These are phyloP conservation scores for Drosophila bifasciata DNA, from an alignment of 1,140 invertebrate species.

Conservation along the genomic window DNA sequence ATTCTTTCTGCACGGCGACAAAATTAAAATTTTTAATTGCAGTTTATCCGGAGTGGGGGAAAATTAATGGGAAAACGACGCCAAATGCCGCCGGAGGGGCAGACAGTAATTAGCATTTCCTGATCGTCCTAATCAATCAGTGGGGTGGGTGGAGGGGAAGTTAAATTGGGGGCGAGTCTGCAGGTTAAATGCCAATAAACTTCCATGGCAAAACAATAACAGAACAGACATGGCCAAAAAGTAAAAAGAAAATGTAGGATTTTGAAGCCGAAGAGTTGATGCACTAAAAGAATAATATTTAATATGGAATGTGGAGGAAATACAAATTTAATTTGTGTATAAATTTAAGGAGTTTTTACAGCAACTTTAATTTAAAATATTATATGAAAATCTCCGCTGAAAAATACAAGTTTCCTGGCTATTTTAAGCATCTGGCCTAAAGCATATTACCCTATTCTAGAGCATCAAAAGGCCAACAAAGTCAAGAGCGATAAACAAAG, in stretches of 20 bases:
- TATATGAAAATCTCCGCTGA: too few species aligned
- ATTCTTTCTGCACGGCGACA: slow-evolving; percentile 2
- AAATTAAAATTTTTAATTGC: slow-evolving; percentile 54
- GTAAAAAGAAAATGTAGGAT: slow-evolving; percentile 10
- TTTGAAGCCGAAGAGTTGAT: too few species aligned
- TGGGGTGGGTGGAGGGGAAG: not conserved
- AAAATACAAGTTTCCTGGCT: too few species aligned
- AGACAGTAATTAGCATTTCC: slow-evolving; percentile 74
- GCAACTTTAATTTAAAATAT: slow-evolving; percentile 5
- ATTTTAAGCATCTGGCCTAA: too few species aligned
- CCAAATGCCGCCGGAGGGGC: slow-evolving; percentile 9
- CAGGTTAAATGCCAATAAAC: slow-evolving; percentile 52
- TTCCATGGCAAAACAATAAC: slow-evolving; percentile 40
- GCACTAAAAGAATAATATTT: too few species aligned
- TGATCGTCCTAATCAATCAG: slow-evolving; percentile 64
- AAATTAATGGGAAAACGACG: slow-evolving; percentile 7
- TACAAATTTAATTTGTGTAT: too few species aligned
- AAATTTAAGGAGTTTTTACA: too few species aligned
- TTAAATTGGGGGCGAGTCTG: slow-evolving; percentile 5
- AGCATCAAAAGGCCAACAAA: slow-evolving; percentile 48
- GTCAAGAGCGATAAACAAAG: slow-evolving; percentile 63
- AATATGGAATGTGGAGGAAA: too few species aligned
- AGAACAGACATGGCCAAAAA: slow-evolving; percentile 3
- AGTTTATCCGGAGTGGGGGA: slow-evolving; percentile 7
- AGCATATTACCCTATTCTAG: not conserved